phyloP scores from a whole-genome alignment of 2,888 invertebrate genomes.

The Lochmaea crataegi region DNA sequence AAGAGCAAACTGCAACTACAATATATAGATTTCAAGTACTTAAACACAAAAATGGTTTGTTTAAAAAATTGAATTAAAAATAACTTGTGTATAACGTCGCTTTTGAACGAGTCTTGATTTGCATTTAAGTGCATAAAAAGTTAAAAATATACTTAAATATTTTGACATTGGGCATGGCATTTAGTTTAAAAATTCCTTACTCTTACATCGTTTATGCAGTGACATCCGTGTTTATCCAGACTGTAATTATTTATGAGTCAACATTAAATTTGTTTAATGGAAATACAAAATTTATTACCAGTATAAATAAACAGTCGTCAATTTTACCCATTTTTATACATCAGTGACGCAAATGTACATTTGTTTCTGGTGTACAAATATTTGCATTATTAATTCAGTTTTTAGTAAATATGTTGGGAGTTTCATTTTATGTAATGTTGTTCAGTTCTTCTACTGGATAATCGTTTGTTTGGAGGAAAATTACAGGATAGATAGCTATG shows the following conservation, averaged over 20 bases:
- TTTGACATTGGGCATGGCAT: neutral
- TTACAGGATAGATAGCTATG: too few relatives aligned
- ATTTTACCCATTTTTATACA: neutral
- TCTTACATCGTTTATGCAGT: neutral
- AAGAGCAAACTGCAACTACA: too few relatives aligned
- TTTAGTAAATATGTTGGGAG: neutral
- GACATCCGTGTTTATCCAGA: neutral
- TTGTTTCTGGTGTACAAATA: neutral
- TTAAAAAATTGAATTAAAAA: too few relatives aligned
- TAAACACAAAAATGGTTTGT: too few relatives aligned
- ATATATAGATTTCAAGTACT: too few relatives aligned
- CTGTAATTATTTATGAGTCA: neutral
- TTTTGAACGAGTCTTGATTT: too few relatives aligned
- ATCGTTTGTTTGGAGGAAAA: too few relatives aligned
- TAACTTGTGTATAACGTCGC: too few relatives aligned
- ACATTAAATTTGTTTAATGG: neutral
- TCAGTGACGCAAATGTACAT: neutral
- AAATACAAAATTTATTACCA: slow-evolving; percentile 3
- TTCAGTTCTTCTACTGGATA: too few relatives aligned
- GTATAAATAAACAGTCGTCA: slow-evolving; percentile 5
- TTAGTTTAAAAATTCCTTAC: neutral
- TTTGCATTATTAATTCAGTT: neutral
- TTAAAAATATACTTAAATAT: neutral
- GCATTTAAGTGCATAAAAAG: too few relatives aligned
- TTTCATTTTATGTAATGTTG: neutral